A percentile compares a stretch with the other conserved stretches of the same genome.
Evolutionary conservation across 2,888 invertebrate genomes (phyloP).

Genomic region (Leptinotarsa tumamoca): DNA sequence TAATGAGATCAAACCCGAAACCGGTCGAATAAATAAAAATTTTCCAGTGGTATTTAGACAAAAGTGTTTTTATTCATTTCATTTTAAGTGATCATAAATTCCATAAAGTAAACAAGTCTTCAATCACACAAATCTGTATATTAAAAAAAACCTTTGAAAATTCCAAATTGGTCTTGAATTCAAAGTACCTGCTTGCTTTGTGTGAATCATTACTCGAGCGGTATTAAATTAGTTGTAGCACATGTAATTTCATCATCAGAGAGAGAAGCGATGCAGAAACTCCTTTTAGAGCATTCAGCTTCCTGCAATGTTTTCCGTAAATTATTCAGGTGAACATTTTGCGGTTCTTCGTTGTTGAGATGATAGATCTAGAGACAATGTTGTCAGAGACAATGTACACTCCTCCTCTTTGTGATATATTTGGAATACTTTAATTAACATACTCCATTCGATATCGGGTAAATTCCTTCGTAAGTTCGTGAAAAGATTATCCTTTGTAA

Average conservation of each 20-base stretch:
- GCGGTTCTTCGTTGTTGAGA: not conserved
- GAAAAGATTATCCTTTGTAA: too few relatives aligned
- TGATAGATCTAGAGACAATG: not conserved
- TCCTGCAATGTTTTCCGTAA: not conserved
- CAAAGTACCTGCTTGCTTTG: conserved; percentile 19
- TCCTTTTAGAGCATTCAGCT: conserved; percentile 15
- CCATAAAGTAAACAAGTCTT: too few relatives aligned
- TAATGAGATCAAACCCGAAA: too few relatives aligned
- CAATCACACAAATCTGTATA: too few relatives aligned
- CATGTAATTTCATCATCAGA: conserved; percentile 24
- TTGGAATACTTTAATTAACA: not conserved
- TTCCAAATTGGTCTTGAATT: conserved; percentile 1
- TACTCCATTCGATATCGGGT: too few relatives aligned
- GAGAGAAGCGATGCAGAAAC: conserved; percentile 1
- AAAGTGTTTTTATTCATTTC: too few relatives aligned
- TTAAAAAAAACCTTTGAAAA: not conserved
- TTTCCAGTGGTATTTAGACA: too few relatives aligned
- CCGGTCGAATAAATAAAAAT: too few relatives aligned
- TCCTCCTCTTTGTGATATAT: not conserved
- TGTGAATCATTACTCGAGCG: conserved; percentile 4
- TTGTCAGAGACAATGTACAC: not conserved
- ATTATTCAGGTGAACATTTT: not conserved
- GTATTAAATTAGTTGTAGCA: conserved; percentile 20
- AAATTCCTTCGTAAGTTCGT: too few relatives aligned
- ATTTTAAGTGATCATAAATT: too few relatives aligned